A percentile compares a stretch with the other conserved stretches of the same genome.
Conservation (phyloP, 2,113 vertebrate species). For the Burhinus oedicnemus region DNA sequence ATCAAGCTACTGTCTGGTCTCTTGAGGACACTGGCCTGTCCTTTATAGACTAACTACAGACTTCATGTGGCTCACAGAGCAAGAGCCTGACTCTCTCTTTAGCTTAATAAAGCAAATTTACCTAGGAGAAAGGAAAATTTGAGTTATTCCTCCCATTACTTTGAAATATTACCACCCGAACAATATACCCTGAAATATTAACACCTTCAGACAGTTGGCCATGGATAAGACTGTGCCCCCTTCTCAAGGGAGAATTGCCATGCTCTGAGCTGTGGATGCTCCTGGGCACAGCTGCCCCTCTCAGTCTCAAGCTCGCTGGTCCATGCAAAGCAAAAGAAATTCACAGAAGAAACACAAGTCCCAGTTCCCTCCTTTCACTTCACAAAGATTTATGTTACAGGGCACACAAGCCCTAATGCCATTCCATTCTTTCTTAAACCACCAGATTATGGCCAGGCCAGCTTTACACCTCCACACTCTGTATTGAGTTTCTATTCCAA, state of each 20-base stretch:
- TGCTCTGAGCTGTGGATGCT: neutral
- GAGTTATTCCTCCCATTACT: neutral
- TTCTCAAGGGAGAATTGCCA: neutral
- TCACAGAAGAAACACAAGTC: neutral
- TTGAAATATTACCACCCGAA: neutral
- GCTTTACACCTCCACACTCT: constrained; percentile 19
- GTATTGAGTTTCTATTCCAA: neutral
- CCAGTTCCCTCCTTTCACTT: neutral
- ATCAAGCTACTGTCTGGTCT: neutral
- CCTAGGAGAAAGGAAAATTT: neutral
- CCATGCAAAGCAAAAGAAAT: neutral
- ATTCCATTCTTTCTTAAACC: neutral
- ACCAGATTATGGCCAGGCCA: constrained; percentile 1
- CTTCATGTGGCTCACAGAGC: neutral
- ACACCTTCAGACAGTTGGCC: neutral
- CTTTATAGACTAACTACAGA: neutral
- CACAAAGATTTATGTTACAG: neutral
- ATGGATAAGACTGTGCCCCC: neutral
- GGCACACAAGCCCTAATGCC: neutral
- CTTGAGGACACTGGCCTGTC: neutral
- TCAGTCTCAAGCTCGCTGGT: neutral
- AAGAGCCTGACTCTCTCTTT: neutral
- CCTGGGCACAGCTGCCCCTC: neutral
- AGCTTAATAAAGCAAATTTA: neutral
- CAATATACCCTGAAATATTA: neutral